Conservation (phyloP, 2,113 vertebrate genomes). For the human (Homo sapiens) region DNA sequence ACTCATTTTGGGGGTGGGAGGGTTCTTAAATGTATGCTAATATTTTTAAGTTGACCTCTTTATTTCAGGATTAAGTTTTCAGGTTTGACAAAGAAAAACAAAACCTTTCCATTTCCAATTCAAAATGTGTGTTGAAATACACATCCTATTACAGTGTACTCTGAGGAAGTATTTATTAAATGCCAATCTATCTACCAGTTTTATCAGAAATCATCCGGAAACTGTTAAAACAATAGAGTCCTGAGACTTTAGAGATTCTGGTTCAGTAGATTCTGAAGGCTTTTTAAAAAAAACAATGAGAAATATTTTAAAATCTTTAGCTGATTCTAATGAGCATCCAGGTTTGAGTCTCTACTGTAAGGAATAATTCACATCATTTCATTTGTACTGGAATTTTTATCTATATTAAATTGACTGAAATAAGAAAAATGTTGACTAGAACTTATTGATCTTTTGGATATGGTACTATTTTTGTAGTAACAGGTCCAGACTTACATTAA, state of each 20-base stretch:
- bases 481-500: neutral
- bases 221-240: slow-evolving; percentile 2
- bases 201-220: slow-evolving; percentile 16
- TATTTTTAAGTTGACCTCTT: neutral
- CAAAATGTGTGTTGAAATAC: neutral
- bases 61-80: slow-evolving; percentile 30
- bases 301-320: neutral
- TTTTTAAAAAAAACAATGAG: neutral
- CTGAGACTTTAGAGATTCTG: slow-evolving; percentile 15
- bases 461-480: slow-evolving; percentile 31
- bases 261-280: slow-evolving; percentile 39
- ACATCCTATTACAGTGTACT: neutral
- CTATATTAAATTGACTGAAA: slow-evolving; percentile 14
- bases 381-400: slow-evolving; percentile 29
- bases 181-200: neutral
- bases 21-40: neutral
- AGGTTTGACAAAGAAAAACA: neutral
- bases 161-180: slow-evolving; percentile 15
- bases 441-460: neutral
- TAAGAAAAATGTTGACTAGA: slow-evolving; percentile 1
- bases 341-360: slow-evolving; percentile 5
- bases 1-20: neutral
- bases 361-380: neutral
- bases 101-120: slow-evolving; percentile 36
- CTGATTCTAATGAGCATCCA: neutral